Base-by-base conservation (phyloP, 2,113 vertebrate species). In the Sylvilagus bachmani region DNA sequence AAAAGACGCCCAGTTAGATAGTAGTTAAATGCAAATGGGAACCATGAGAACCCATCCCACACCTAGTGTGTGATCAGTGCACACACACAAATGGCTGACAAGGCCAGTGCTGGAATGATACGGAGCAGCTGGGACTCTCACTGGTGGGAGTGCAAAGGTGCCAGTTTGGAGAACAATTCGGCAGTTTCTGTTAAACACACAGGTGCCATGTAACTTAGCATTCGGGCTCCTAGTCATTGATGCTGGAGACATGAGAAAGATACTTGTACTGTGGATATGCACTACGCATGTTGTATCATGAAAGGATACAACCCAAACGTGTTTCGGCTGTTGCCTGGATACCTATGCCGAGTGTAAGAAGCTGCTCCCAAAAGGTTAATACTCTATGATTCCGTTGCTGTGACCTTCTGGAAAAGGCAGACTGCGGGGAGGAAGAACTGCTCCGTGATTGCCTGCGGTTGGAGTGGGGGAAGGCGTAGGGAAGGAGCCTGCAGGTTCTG, bases 391-490 rank as follows among this genome's bases (percentile, higher is more conserved):
- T 79, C 25, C 75, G 69, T 55, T 69, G 89, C 24, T 27, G 3
- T 74, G 66, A 53, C 62, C 73, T 81, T 62, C 74, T 81, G 70
- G 44, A 89, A 62, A 75, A 73, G 85, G 58, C 55, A 91, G 61
- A 12, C 27, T 89, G 17, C 4, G 69, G 3, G 25, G n/a, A 92
- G 10, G 51, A 55, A 75, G 38, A 86, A n/a, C 29, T 58, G 69
- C 49, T 44, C 10, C 62, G 33, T 49, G 24, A 10, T 38, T 79
- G 29, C 10, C 8, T 82, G 7, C 51, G 61, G 1, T 62, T 69
- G 73, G 9, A 27, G 19, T 38, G 44, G 17, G 31, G 58, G 2
- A 70, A 10, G 51, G 27, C n/a, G n/a, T n/a, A n/a, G n/a, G n/a
- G n/a, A n/a, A n/a, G n/a, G n/a, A 75, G 75, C 10, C 66, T 27